Percentiles rank a stretch among this genome's conserved stretches.
These are phyloP conservation scores for Helobdella robusta DNA, from an alignment of 2,888 invertebrate genomes.

Conservation along the genomic window DNA sequence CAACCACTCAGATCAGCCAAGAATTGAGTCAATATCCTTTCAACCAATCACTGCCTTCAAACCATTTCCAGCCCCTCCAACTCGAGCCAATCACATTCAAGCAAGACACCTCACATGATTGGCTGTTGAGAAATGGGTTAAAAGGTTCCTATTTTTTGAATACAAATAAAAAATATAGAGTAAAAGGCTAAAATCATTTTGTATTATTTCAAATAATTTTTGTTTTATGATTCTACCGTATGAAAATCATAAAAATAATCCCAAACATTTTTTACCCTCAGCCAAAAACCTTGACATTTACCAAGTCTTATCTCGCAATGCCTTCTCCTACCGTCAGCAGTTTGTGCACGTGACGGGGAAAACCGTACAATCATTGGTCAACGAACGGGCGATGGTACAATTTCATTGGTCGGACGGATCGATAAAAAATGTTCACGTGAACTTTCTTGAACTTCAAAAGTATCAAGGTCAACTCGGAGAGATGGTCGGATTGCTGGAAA, in stretches of 20 bases:
- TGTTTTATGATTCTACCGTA: conserved; percentile 1
- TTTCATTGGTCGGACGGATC: conserved; percentile 50
- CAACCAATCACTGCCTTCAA: too few relatives aligned
- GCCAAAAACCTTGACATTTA: conserved; percentile 48
- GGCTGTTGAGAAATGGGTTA: conserved; percentile 47
- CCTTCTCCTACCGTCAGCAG: conserved; percentile 48
- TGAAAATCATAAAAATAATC: background rate
- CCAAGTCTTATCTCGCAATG: conserved; percentile 49
- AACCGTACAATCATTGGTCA: conserved; percentile 49
- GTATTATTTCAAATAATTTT: background rate
- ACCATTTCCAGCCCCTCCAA: too few relatives aligned
- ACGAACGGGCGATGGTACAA: conserved; percentile 50
- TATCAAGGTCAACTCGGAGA: conserved; percentile 49
- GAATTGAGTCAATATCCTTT: too few relatives aligned
- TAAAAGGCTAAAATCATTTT: background rate
- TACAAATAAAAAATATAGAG: background rate
- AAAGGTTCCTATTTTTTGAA: conserved; percentile 40
- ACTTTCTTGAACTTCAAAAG: conserved; percentile 48
- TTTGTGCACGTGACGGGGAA: conserved; percentile 49
- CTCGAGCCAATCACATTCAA: conserved; percentile 45
- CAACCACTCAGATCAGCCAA: too few relatives aligned
- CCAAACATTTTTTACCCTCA: conserved; percentile 32
- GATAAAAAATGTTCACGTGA: conserved; percentile 49
- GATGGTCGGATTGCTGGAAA: conserved; percentile 46
- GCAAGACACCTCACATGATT: conserved; percentile 44